Evolutionary conservation across 2,797 vertebrate genomes (phyloP).

Genomic region (Chelon auratus): DNA sequence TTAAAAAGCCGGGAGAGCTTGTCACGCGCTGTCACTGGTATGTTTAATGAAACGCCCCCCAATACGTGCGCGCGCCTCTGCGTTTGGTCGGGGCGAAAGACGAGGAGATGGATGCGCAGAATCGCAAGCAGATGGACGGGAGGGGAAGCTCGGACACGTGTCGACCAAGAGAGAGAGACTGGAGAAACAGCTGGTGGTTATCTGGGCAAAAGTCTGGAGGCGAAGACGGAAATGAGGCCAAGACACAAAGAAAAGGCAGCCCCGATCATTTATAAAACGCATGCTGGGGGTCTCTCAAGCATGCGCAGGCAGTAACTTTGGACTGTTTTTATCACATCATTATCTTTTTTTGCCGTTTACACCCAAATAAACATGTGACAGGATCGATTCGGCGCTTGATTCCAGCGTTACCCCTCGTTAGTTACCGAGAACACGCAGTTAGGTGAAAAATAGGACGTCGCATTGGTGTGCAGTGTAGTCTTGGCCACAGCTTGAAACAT

Average conservation of each 20-base stretch:
- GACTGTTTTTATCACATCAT: constrained; percentile 5
- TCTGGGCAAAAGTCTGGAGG: constrained; percentile 43
- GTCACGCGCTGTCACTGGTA: constrained; percentile 70
- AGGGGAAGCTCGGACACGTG: constrained; percentile 24
- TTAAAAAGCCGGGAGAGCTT: constrained; percentile 72
- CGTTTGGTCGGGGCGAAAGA: constrained; percentile 34
- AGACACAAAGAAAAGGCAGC: constrained; percentile 11
- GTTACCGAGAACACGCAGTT: no score
- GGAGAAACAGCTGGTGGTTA: constrained; percentile 49
- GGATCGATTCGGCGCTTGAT: no score
- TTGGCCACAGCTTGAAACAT: no score
- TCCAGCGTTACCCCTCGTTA: no score
- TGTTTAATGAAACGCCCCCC: constrained; percentile 65
- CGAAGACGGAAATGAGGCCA: constrained; percentile 31
- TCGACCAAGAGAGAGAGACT: constrained; percentile 39
- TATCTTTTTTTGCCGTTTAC: constrained; percentile 5
- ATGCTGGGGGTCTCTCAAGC: constrained; percentile 9
- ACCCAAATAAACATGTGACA: background rate
- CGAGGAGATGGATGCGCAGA: constrained; percentile 28
- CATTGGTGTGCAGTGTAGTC: no score
- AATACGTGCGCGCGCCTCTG: background rate
- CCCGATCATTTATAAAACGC: background rate
- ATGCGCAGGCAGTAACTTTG: background rate
- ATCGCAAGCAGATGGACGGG: constrained; percentile 56
- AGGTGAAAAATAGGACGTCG: no score